Base-by-base conservation (phyloP, 2,113 vertebrate species). In the Sardina pilchardus region DNA sequence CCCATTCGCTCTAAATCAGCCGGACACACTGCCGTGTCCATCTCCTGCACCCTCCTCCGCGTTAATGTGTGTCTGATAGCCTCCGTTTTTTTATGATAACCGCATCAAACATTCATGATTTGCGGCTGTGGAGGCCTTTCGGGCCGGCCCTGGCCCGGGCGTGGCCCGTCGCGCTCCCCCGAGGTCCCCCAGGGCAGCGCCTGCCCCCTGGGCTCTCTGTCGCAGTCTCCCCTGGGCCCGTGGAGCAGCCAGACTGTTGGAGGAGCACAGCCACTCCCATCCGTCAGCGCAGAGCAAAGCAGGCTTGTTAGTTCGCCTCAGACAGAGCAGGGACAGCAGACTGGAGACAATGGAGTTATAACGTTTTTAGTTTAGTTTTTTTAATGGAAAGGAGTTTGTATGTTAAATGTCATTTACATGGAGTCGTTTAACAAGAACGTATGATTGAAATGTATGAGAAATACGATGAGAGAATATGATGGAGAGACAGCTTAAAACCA, bases 31-130 rank as follows among this genome's bases (percentile, higher is more conserved):
- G 59, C 0, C 30, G n/a, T 71, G 63, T 34, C 63, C 26, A 5
- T 30, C 7, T 30, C 16, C 14, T 17, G 16, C 50, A 19, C 50
- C 2, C 56, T 86, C 81, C 14, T 84, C 81, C 45, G n/a, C 48
- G 43, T 83, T 75, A 87, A 88, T 81, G 47, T 44, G 39, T 67
- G 80, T 53, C 39, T 67, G 50, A 85, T 83, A 83, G 80, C 56
- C 78, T 10, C n/a, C 2, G 21, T 85, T 53, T 53, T 84, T 86
- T 84, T 81, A 86, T 89, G 63, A 71, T 86, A 82, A 90, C 56
- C 34, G 71, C 82, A 88, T 92, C 81, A 88, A 85, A 88, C 85
- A 81, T 87, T 90, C 83, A 85, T 83, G 85, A 91, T 88, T 86
- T 89, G 81, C 42, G 12, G 82, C 83, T 85, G 30, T 85, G 21